phyloP scores from a whole-genome alignment of 2,888 invertebrate species.

The Lypha dubia region DNA sequence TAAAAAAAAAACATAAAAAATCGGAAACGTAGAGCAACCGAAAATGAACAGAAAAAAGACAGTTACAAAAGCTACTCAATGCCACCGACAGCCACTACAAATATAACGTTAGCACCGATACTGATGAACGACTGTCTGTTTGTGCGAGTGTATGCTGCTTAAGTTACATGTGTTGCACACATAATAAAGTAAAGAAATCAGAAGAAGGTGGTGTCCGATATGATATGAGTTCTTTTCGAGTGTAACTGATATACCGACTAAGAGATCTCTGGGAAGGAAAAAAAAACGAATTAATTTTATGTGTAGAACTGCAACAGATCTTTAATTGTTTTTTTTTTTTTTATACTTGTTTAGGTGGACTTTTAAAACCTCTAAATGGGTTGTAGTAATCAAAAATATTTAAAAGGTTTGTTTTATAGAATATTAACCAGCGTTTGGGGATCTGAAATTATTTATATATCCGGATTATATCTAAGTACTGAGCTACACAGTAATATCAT shows the following conservation, averaged over 20 bases:
- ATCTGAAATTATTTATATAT: too few relatives aligned
- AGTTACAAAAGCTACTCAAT: slow-evolving; percentile 52
- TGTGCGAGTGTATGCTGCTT: slow-evolving; percentile 13
- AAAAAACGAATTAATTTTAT: slow-evolving; percentile 27
- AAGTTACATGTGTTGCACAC: slow-evolving; percentile 36
- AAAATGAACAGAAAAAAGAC: slow-evolving; percentile 27
- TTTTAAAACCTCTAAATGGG: background rate
- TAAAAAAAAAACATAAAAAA: slow-evolving; percentile 1
- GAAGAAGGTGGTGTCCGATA: slow-evolving; percentile 61
- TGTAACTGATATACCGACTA: slow-evolving; percentile 66
- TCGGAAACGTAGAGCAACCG: slow-evolving; percentile 35
- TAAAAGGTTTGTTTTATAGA: background rate
- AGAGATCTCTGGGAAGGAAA: slow-evolving; percentile 13
- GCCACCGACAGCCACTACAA: slow-evolving; percentile 60
- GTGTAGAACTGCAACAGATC: slow-evolving; percentile 25
- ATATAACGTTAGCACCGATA: slow-evolving; percentile 9
- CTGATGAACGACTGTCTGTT: slow-evolving; percentile 40
- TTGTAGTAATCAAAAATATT: background rate
- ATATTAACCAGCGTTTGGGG: too few relatives aligned
- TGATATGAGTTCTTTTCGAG: slow-evolving; percentile 58
- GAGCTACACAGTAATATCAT: too few relatives aligned
- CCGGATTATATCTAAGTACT: too few relatives aligned
- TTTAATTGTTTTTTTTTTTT: background rate
- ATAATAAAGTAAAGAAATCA: slow-evolving; percentile 7
- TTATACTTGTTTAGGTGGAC: background rate